Evolutionary conservation across 2,113 vertebrate genomes (phyloP).

Genomic region (Oreochromis aureus): DNA sequence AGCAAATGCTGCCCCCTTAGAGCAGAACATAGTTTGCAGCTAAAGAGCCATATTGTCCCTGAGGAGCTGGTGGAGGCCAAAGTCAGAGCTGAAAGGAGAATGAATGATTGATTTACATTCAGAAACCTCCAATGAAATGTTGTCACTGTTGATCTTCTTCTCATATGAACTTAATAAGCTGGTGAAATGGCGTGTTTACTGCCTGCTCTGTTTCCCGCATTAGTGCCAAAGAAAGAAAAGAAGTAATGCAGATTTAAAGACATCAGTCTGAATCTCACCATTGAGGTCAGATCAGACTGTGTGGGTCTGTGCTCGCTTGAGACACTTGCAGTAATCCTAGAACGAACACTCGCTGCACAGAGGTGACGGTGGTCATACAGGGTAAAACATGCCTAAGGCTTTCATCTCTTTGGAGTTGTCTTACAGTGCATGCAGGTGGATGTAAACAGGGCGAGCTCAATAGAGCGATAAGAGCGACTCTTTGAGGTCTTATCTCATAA

Average conservation of each 20-base stretch:
- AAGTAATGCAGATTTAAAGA: not conserved
- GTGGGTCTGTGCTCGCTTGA: not conserved
- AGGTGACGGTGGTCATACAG: constrained; percentile 45
- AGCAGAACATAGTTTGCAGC: not conserved
- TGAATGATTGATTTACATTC: not conserved
- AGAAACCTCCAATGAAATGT: not conserved
- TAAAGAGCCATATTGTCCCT: not conserved
- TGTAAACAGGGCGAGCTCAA: constrained; percentile 59
- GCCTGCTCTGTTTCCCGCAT: not conserved
- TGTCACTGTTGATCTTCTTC: not conserved
- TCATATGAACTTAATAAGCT: not conserved
- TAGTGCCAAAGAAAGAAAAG: not conserved
- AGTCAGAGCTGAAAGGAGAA: not conserved
- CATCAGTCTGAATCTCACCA: not conserved
- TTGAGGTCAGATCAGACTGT: not conserved
- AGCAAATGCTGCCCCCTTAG: not conserved
- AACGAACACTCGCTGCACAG: not conserved
- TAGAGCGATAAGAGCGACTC: constrained; percentile 51
- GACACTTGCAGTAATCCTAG: not conserved
- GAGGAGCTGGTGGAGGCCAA: not conserved
- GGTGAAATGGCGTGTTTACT: not conserved
- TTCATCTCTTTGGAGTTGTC: constrained; percentile 54
- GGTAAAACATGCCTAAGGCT: constrained; percentile 64
- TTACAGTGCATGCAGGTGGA: constrained; percentile 59
- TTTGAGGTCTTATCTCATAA: constrained; percentile 69